These are phyloP conservation scores for Cotesia congregata DNA, from an alignment of 2,888 invertebrate genomes.

Conservation along the genomic window DNA sequence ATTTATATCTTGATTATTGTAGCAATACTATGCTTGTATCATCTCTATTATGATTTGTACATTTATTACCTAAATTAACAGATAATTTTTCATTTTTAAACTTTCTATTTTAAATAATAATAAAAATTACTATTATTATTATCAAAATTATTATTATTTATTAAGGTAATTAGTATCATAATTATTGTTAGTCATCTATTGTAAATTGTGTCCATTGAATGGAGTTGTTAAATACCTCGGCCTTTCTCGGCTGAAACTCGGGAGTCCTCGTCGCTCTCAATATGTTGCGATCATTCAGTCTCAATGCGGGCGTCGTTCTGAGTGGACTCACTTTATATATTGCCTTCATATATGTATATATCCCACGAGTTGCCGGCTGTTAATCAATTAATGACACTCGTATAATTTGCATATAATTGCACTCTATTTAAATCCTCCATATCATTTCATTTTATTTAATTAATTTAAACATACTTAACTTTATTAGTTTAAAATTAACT, in stretches of 20 bases:
- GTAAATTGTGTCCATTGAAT: slow-evolving; percentile 17
- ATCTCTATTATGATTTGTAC: no score
- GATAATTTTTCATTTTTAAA: no score
- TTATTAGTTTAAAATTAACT: background rate
- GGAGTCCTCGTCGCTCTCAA: slow-evolving; percentile 28
- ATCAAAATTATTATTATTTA: background rate
- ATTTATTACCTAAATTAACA: no score
- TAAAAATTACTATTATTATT: slow-evolving; percentile 7
- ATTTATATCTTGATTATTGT: no score
- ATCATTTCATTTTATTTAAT: background rate
- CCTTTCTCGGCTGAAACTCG: slow-evolving; percentile 28
- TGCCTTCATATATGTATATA: slow-evolving; percentile 32
- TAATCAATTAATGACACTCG: slow-evolving; percentile 25
- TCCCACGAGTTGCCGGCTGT: slow-evolving; percentile 52
- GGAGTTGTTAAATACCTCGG: slow-evolving; percentile 22
- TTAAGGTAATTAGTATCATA: background rate
- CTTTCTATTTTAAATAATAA: no score
- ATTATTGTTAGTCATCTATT: slow-evolving; percentile 11
- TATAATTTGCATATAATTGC: background rate
- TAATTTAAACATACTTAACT: background rate
- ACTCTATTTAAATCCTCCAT: background rate
- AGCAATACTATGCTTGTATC: no score
- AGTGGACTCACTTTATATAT: slow-evolving; percentile 47
- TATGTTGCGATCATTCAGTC: slow-evolving; percentile 47
- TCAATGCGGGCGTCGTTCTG: slow-evolving; percentile 57